A percentile compares a stretch with the other conserved stretches of the same genome.
Evolutionary conservation across 2,113 vertebrate genomes (phyloP).

Genomic region (Catharus bicknelli): DNA sequence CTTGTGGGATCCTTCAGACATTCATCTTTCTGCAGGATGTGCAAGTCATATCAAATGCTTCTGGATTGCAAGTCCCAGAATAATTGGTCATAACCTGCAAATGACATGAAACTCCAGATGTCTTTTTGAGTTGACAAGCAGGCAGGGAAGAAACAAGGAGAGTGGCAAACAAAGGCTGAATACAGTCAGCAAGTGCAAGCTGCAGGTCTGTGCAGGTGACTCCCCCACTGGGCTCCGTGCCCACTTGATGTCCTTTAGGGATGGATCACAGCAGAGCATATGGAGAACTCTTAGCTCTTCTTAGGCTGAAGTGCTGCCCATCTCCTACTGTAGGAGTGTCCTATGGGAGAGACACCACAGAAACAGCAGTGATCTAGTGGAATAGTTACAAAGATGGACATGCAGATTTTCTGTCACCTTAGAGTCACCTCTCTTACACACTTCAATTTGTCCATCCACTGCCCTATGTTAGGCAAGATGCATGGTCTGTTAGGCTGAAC

Average conservation of each 20-base stretch:
- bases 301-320: background rate
- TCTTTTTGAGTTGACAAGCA: background rate
- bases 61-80: background rate
- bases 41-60: background rate
- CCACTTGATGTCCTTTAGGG: background rate
- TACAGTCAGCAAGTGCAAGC: background rate
- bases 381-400: background rate
- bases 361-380: background rate
- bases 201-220: background rate
- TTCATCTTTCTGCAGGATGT: background rate
- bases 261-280: background rate
- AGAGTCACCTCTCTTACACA: background rate
- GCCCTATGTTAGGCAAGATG: background rate
- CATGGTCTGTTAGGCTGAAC: background rate
- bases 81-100: background rate
- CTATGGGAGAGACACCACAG: background rate
- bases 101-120: background rate
- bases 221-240: background rate
- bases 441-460: background rate
- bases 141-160: background rate
- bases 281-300: background rate
- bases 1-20: background rate
- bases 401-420: background rate
- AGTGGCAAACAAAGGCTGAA: background rate
- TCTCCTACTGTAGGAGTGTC: background rate